Evolutionary conservation across 1,140 invertebrate genomes (phyloP).

Genomic region (Rhopalosiphum maidis): DNA sequence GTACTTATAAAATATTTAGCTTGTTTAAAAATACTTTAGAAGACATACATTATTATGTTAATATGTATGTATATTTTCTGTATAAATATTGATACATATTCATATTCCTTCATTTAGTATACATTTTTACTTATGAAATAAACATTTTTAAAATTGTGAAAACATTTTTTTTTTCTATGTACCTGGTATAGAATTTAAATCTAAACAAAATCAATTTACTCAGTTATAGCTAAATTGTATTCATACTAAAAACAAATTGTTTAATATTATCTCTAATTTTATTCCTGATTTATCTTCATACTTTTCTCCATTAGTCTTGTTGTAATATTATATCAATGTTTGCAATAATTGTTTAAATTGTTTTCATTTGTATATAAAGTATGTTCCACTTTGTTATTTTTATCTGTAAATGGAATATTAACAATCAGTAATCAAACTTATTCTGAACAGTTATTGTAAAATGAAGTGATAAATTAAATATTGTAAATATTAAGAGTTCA

Average conservation of each 20-base stretch:
- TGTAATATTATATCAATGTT: neutral
- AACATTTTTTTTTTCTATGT: neutral
- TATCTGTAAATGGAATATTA: neutral
- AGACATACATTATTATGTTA: neutral
- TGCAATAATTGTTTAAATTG: neutral
- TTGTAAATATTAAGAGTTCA: neutral
- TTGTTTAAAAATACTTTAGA: conserved; percentile 33
- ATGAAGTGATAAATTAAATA: neutral
- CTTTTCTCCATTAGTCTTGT: neutral
- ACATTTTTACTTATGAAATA: conserved; percentile 21
- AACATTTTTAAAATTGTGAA: neutral
- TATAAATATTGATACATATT: conserved; percentile 26
- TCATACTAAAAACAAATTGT: neutral
- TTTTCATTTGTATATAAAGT: neutral
- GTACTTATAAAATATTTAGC: conserved; percentile 33
- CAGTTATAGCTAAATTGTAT: neutral
- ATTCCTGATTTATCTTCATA: neutral
- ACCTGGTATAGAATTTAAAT: neutral
- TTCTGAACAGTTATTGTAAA: neutral
- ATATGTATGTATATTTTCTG: conserved; percentile 11
- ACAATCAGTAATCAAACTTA: neutral
- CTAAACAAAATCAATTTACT: neutral
- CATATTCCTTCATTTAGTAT: conserved; percentile 13
- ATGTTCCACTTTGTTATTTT: neutral
- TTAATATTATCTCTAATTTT: neutral